Evolutionary conservation across 2,797 vertebrate genomes (phyloP).

Genomic region (Anomalospiza imberbis): DNA sequence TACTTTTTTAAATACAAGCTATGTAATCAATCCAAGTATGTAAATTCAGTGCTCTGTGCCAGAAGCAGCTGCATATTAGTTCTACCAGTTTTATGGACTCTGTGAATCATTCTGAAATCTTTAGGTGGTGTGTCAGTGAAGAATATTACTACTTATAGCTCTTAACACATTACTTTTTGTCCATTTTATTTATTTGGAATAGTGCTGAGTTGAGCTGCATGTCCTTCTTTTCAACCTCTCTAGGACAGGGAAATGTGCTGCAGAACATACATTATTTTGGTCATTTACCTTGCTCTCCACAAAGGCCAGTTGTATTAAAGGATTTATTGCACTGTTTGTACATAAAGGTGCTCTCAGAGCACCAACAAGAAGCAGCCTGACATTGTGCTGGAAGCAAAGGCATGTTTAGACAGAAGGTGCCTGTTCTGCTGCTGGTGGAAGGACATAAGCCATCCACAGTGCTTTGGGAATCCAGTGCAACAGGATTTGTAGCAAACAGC

Average conservation of each 20-base stretch:
- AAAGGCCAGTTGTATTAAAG: neutral
- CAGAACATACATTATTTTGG: neutral
- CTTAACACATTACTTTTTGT: conserved; percentile 1
- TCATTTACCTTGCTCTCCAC: neutral
- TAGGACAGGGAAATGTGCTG: neutral
- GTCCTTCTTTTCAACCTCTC: neutral
- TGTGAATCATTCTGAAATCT: conserved; percentile 38
- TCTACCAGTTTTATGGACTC: conserved; percentile 26
- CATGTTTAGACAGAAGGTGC: neutral
- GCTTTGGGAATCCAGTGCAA: neutral
- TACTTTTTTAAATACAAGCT: neutral
- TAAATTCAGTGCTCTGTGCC: neutral
- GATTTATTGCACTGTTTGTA: neutral
- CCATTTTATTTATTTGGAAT: conserved; percentile 27
- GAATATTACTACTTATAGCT: neutral
- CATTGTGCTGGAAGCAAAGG: neutral
- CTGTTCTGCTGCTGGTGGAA: neutral
- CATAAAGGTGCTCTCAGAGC: neutral
- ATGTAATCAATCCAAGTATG: neutral
- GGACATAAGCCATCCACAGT: neutral
- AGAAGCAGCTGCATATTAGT: conserved; percentile 19
- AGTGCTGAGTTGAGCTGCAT: neutral
- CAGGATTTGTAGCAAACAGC: neutral
- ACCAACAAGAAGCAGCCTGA: neutral
- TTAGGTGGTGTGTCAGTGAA: neutral